A percentile compares a stretch with the other conserved stretches of the same genome.
Evolutionary conservation across 2,797 vertebrate genomes (phyloP).

Genomic region (Nyctalus aviator): DNA sequence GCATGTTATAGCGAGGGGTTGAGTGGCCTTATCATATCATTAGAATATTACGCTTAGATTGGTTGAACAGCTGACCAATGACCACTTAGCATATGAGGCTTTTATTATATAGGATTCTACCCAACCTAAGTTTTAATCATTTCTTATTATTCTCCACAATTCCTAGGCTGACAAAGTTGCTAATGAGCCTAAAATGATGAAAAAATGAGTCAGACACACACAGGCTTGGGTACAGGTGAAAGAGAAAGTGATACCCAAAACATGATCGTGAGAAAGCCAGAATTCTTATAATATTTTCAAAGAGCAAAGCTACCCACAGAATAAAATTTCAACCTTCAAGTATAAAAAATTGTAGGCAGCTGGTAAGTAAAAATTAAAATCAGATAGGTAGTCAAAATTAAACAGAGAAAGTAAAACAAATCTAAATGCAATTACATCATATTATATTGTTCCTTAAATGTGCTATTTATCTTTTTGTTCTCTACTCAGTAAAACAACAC

Average conservation of each 20-base stretch:
- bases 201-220: not conserved
- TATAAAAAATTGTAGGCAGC: not conserved
- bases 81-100: no score
- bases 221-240: not conserved
- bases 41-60: no score
- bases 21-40: no score
- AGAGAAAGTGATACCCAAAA: not conserved
- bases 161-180: not conserved
- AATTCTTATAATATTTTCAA: constrained; percentile 25
- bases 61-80: no score
- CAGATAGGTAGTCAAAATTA: constrained; percentile 16
- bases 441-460: not conserved
- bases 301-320: not conserved
- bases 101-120: not conserved
- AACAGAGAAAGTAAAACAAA: constrained; percentile 21
- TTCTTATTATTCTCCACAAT: not conserved
- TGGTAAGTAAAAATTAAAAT: constrained; percentile 23
- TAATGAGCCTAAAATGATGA: not conserved
- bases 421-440: constrained; percentile 12
- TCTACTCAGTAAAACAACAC: constrained; percentile 4
- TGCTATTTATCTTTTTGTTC: not conserved
- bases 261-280: not conserved
- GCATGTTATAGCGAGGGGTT: no score
- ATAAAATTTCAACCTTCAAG: constrained; percentile 32
- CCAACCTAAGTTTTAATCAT: not conserved